Conservation (phyloP, 2,113 vertebrate species). For the Eudyptes chrysolophus region DNA sequence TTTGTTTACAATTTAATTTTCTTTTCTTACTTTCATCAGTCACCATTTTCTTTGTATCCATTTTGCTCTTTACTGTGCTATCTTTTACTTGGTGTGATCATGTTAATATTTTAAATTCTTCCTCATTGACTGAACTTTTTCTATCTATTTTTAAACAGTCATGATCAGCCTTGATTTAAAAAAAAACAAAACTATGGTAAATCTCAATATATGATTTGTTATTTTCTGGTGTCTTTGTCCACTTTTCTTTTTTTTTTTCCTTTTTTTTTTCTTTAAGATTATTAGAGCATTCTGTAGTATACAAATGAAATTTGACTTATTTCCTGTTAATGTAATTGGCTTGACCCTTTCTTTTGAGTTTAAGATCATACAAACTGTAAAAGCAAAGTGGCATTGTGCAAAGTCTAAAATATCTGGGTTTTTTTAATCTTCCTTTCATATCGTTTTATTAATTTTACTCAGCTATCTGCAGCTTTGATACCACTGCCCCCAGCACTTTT, state of each 20-base stretch:
- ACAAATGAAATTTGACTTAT: neutral
- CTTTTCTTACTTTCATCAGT: neutral
- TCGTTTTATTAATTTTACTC: constrained; percentile 3
- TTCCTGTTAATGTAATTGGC: neutral
- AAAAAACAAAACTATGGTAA: neutral
- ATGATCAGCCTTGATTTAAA: neutral
- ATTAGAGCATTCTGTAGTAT: neutral
- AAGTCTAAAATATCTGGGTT: neutral
- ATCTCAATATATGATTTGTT: neutral
- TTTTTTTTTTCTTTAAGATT: neutral
- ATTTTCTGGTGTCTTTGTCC: neutral
- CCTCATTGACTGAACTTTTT: neutral
- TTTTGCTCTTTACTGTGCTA: neutral
- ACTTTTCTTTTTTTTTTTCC: neutral
- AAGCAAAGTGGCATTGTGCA: neutral
- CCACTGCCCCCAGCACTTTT: neutral
- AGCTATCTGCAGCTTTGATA: neutral
- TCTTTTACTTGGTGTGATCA: neutral
- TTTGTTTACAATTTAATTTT: neutral
- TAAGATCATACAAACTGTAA: neutral
- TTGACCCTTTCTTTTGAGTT: neutral
- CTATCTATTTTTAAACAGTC: neutral
- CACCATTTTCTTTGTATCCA: neutral
- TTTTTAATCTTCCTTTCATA: neutral
- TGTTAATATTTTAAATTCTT: neutral